phyloP scores from a whole-genome alignment of 2,113 vertebrate species.

The Corythornis cristatus region DNA sequence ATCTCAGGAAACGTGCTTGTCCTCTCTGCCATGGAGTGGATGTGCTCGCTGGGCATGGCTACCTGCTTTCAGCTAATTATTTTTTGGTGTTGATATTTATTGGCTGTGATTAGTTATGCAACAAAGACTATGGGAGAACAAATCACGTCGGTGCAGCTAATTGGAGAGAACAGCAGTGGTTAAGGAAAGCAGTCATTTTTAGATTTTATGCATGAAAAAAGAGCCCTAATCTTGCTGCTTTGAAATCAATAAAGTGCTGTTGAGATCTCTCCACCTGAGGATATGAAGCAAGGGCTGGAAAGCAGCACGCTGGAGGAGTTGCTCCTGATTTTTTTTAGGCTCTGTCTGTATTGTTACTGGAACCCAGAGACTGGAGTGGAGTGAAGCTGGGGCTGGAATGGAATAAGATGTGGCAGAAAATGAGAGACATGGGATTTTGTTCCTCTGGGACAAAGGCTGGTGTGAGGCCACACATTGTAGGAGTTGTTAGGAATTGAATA shows the following conservation, averaged over 20 bases:
- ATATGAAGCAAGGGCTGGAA: background rate
- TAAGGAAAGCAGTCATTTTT: background rate
- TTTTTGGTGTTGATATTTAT: conserved; percentile 47
- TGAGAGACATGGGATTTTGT: background rate
- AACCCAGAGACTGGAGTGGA: background rate
- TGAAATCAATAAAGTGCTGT: background rate
- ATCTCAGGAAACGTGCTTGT: background rate
- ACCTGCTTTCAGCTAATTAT: conserved; percentile 41
- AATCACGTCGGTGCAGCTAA: conserved; percentile 28
- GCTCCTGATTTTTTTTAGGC: background rate
- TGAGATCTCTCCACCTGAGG: background rate
- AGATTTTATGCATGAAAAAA: background rate
- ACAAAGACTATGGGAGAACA: conserved; percentile 40
- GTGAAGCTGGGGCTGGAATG: background rate
- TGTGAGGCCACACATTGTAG: background rate
- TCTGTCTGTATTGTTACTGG: background rate
- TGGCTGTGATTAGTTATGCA: conserved; percentile 55
- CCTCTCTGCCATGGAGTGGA: background rate
- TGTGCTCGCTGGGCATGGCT: background rate
- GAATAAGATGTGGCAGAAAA: background rate
- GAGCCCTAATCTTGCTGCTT: background rate
- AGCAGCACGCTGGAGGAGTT: accelerated
- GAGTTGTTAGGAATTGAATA: background rate
- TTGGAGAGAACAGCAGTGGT: background rate
- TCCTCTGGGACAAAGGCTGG: background rate